phyloP scores from a whole-genome alignment of 2,113 vertebrate species.

The Formicarius rufipectus region DNA sequence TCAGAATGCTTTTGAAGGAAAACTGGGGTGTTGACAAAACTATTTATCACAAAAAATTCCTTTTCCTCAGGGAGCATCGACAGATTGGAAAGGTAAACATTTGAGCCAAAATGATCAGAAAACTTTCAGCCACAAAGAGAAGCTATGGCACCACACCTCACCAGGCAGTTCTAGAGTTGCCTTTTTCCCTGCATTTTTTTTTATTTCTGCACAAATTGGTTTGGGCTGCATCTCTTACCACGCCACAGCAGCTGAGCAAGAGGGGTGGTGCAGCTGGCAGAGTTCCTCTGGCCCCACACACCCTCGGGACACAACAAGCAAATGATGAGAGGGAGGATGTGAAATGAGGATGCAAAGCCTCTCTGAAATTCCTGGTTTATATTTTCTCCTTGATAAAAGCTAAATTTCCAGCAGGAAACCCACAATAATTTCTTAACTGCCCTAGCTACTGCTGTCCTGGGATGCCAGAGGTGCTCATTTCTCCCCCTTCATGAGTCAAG shows the following conservation, averaged over 20 bases:
- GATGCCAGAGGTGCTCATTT: not conserved
- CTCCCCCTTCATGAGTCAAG: not conserved
- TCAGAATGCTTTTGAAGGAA: not conserved
- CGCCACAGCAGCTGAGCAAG: not conserved
- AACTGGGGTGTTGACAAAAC: constrained; percentile 16
- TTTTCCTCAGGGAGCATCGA: not conserved
- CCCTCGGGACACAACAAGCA: fast-evolving
- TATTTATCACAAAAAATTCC: not conserved
- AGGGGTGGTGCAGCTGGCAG: not conserved
- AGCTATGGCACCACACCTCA: not conserved
- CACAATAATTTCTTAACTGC: not conserved
- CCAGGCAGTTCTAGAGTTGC: not conserved
- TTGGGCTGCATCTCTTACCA: not conserved
- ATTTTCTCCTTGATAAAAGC: not conserved
- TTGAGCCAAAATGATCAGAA: not conserved
- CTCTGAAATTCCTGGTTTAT: not conserved
- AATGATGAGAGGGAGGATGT: not conserved
- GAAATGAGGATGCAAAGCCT: not conserved
- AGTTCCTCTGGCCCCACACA: not conserved
- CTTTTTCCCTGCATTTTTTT: not conserved
- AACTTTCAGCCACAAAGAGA: not conserved
- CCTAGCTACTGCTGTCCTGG: not conserved
- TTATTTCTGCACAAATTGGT: not conserved
- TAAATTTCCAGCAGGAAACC: not conserved
- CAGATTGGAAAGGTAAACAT: not conserved